Conservation (phyloP, 2,888 invertebrate genomes). For the Aleiodes alternator region DNA sequence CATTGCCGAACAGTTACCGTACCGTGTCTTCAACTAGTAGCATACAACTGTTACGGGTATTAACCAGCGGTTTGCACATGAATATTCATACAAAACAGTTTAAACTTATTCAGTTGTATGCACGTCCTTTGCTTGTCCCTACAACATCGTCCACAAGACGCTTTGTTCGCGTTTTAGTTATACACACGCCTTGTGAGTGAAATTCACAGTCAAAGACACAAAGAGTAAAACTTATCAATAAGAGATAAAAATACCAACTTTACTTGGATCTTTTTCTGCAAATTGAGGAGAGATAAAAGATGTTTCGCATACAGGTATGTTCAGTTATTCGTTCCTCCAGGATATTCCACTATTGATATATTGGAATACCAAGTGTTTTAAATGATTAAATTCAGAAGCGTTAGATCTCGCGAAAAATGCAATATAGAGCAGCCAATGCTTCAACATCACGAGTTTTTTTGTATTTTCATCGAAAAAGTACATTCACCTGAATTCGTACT, state of each 20-base stretch:
- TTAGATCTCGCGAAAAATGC: no score
- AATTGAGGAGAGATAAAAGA: conserved; percentile 50
- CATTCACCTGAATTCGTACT: no score
- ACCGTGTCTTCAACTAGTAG: conserved; percentile 59
- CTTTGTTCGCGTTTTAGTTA: conserved; percentile 25
- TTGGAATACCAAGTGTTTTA: background rate
- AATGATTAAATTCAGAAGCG: conserved; percentile 2
- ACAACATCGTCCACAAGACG: conserved; percentile 25
- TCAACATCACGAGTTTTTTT: background rate
- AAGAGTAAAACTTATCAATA: background rate
- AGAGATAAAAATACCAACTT: background rate
- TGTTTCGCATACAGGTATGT: conserved; percentile 66
- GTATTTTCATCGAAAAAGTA: no score
- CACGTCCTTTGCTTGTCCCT: conserved; percentile 22
- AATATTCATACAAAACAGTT: conserved; percentile 30
- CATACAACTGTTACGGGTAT: conserved; percentile 25
- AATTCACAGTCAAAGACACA: background rate
- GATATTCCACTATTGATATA: background rate
- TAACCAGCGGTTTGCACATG: conserved; percentile 18
- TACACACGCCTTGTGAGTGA: conserved; percentile 20
- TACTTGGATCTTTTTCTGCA: background rate
- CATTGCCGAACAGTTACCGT: conserved; percentile 70
- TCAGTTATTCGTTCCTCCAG: conserved; percentile 22
- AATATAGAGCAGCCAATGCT: background rate
- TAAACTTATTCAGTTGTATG: conserved; percentile 37